Evolutionary conservation across 2,888 invertebrate genomes (phyloP), one percentile per base, ranked within the genome.

Genomic region (Gisinianus flammeolus): DNA sequence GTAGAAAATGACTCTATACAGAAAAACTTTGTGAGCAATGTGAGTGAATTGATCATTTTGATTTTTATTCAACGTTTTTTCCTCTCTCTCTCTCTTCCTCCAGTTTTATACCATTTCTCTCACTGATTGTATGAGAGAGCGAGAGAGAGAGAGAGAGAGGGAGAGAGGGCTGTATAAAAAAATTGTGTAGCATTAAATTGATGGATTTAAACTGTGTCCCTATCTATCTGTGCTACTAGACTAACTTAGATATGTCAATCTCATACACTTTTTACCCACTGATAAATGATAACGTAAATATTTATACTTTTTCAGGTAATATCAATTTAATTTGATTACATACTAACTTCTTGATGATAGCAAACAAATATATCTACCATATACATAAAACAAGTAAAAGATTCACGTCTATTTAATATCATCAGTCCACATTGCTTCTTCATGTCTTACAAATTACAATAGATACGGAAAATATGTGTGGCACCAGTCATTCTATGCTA

Each of bases 161-260:
- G 26, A 64, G 31, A 16, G n/a, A 12, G 19, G 35, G 26, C 19
- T 28, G 44, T 22, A 66, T 74, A 52, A 52, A 54, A 31, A 31
- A 31, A 33, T 67, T 33, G 12, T 66, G 22, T 30, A 10, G 44
- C 35, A 75, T 52, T 67, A 66, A 66, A 75, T 31, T 75, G 22
- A 58, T 58, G 4, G 2, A 24, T n/a, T 19, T 62, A 62, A 8
- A 62, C 24, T 26, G 62, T 62, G 16, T 62, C 24, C 33, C 35
- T 76, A 76, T 76, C 76, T 76, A 76, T 24, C 68, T 76, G 67
- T 76, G 76, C 30, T 68, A 66, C 76, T 76, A 44, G 76, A 68
- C 68, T 76, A 76, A 58, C 30, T 77, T 30, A 58, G 74, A 74
- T 52, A 66, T 52, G 66, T 66, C 52, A 66, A 66, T 66, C 52